Evolutionary conservation across 1,140 invertebrate genomes (phyloP), one percentile per base, ranked within the genome.

Genomic region (Gryon sp.): DNA sequence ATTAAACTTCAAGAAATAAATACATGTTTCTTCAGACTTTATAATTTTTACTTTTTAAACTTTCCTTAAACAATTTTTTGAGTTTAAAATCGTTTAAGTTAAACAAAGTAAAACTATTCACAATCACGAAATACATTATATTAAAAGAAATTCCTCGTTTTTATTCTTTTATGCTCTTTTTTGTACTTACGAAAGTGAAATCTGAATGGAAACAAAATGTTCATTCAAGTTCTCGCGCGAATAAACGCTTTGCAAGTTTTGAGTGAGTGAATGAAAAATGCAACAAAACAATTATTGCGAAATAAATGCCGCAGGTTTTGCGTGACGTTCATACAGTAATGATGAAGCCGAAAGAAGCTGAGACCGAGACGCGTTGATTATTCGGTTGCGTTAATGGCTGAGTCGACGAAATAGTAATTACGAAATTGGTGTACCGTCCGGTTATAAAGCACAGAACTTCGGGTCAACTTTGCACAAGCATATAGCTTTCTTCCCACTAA

Each of bases 221-320:
- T 28, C 63, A 68, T 68, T 68, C 63, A 69, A 19, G 20, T 22
- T 30, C 41, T 57, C 38, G 20, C 12, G 11, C 41, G 32, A 15
- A 50, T 52, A 69, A 69, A 40, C 15, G 9, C 19, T n/a, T 16
- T 15, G 15, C 48, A 19, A 34, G 59, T 40, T 36, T 19, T 41
- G 45, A 68, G 26, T 8, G 26, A 18, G n/a, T 50, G 48, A 69
- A 69, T 69, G 52, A 52, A 69, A 69, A 69, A 48, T 28, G 22
- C 30, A 30, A 22, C 52, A 16, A 11, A 24, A 24, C 36, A 69
- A 69, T 59, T 46, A 69, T 55, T 34, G 30, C 16, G n/a, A 52
- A 45, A 50, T 69, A 50, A 68, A 68, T 20, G 50, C 32, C 28
- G 41, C 32, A 68, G 41, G 52, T 59, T 50, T 69, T 59, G 65